Base-by-base conservation (phyloP, 2,888 invertebrate genomes). In the Aleiodes alternator region DNA sequence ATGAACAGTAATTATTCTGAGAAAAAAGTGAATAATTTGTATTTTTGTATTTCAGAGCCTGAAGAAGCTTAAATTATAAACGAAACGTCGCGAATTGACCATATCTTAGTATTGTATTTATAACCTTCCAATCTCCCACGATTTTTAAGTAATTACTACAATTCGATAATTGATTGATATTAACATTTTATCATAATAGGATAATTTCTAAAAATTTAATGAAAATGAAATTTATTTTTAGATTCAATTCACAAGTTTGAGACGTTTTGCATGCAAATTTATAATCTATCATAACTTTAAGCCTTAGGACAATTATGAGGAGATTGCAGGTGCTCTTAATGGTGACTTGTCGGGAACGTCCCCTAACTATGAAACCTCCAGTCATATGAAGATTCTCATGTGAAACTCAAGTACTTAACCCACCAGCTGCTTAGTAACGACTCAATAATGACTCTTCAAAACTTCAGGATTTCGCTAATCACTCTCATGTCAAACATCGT, bases 361-460 rank as follows among this genome's bases (percentile, higher is more conserved):
- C 78, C 66, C 59, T 69, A 55, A 56, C 14, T 53, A 69, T 69
- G 61, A 64, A 73, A 64, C 66, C 43, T 66, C 38, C 29, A 70
- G 38, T 11, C 43, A 64, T 16, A 16, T 64, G 64, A 64, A 48
- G 64, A 64, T 64, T 64, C 48, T 64, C 64, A 14, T 38, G 48
- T 64, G 14, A 64, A 64, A 43, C 9, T 64, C 16, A 4, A 59
- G 34, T 59, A 59, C 59, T 64, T 48, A 48, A 14, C 43, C 64
- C 9, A 43, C 69, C 86, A 84, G 81, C 86, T 84, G 86, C 80
- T 75, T 14, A 50, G 73, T 82, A 84, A 84, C 76, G 80, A 81
- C 80, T 82, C 75, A 73, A 76, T 83, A 85, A 85, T 84, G 84
- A 84, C 83, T 83, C 68, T 80, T 74, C 79, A 75, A 80, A 83